Evolutionary conservation across 2,888 invertebrate genomes (phyloP).

Genomic region (Apodemia arnacis): DNA sequence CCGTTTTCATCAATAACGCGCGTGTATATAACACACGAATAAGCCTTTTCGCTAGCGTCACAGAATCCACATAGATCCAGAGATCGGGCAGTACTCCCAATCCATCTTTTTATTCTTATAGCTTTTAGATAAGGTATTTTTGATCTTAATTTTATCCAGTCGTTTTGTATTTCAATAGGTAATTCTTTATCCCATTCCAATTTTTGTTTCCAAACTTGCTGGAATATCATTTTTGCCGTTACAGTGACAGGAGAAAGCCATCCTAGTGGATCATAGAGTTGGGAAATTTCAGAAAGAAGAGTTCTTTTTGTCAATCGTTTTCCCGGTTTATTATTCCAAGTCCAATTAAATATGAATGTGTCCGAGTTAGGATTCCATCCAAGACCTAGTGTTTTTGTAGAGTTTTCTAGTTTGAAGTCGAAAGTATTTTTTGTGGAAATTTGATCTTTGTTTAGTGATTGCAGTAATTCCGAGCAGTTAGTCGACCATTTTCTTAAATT

Average conservation of each 20-base stretch:
- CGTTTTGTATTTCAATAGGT: neutral
- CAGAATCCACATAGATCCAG: neutral
- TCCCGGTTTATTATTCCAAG: neutral
- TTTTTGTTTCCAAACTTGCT: neutral
- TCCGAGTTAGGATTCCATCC: conserved; percentile 1
- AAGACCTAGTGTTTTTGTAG: neutral
- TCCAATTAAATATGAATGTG: neutral
- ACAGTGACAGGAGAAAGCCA: neutral
- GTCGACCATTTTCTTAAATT: neutral
- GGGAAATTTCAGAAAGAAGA: too few relatives aligned
- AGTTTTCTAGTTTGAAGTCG: neutral
- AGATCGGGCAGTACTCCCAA: neutral
- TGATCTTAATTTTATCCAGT: neutral
- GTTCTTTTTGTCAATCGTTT: neutral
- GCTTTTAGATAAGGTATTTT: neutral
- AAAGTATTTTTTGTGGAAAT: neutral
- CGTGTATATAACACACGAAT: neutral
- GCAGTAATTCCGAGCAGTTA: neutral
- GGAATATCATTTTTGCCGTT: neutral
- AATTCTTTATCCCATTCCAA: neutral
- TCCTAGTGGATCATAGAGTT: neutral
- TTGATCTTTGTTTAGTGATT: neutral
- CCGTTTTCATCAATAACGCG: neutral
- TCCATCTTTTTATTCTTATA: neutral
- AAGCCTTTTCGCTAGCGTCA: neutral